phyloP scores from a whole-genome alignment of 1,140 invertebrate genomes.

The Onthophagus taurus region DNA sequence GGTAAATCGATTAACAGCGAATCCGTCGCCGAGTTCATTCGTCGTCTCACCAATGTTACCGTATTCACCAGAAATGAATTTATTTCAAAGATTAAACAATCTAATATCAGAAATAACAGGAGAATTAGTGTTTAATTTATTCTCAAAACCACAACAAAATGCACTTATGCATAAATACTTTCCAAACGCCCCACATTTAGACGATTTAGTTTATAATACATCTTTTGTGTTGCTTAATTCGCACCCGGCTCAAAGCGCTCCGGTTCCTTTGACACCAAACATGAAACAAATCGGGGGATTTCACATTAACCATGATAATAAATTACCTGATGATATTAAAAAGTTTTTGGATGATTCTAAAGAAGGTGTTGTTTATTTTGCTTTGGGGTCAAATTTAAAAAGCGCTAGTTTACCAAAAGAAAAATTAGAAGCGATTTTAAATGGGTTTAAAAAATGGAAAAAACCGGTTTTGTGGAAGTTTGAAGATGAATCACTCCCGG shows the following conservation, averaged over 20 bases:
- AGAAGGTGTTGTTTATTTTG: conserved; percentile 44
- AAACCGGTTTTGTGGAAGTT: conserved; percentile 51
- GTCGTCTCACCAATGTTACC: too few species aligned
- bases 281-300: conserved; percentile 45
- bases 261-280: conserved; percentile 39
- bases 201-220: conserved; percentile 41
- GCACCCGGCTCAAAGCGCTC: conserved; percentile 34
- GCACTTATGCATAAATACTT: conserved; percentile 36
- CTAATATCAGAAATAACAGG: conserved; percentile 14
- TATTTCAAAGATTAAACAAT: conserved; percentile 37
- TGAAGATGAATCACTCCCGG: conserved; percentile 37
- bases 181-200: conserved; percentile 39
- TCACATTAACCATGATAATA: conserved; percentile 39
- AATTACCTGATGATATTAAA: conserved; percentile 38
- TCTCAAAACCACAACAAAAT: conserved; percentile 28
- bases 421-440: conserved; percentile 36
- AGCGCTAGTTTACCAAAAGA: conserved; percentile 36
- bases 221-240: conserved; percentile 46
- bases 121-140: conserved; percentile 15
- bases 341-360: conserved; percentile 39
- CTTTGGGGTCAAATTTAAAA: conserved; percentile 43
- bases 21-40: conserved; percentile 40
- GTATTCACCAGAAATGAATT: conserved; percentile 37
- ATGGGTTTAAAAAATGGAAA: conserved; percentile 42
- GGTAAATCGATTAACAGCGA: conserved; percentile 30